Conservation (phyloP, 2,888 invertebrate genomes). For the Cephonodes hylas region DNA sequence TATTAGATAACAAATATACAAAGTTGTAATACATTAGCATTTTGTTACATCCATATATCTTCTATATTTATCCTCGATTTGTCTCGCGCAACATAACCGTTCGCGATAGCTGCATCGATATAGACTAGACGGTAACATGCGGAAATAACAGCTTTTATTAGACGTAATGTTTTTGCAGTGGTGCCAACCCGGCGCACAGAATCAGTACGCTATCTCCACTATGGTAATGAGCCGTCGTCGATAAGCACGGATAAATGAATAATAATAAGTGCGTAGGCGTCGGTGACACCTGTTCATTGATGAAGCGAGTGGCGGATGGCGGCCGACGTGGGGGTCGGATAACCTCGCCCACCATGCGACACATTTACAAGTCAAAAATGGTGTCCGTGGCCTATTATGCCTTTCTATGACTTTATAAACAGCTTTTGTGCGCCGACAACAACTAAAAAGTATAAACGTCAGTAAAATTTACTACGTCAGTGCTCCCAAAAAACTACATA, state of each 20-base stretch:
- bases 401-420: background rate
- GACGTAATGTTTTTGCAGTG: background rate
- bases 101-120: background rate
- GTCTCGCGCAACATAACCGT: background rate
- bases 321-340: background rate
- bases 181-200: background rate
- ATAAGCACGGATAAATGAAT: conserved; percentile 45
- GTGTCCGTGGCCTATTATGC: background rate
- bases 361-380: conserved; percentile 1
- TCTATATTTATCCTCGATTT: background rate
- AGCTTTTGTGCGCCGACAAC: background rate
- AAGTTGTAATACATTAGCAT: background rate
- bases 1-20: background rate
- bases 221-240: conserved; percentile 28
- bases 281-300: conserved; percentile 61
- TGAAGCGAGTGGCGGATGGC: conserved; percentile 22
- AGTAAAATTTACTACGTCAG: no score
- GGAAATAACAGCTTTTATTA: conserved; percentile 9
- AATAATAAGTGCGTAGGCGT: conserved; percentile 37
- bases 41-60: background rate
- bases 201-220: background rate
- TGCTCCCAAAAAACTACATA: no score
- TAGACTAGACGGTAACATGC: background rate
- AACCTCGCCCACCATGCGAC: conserved; percentile 23
- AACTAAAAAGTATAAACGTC: background rate